Percentiles rank a stretch among this genome's conserved stretches.
phyloP scores from a whole-genome alignment of 23 tunicate species.

The Ascidia mentula region DNA sequence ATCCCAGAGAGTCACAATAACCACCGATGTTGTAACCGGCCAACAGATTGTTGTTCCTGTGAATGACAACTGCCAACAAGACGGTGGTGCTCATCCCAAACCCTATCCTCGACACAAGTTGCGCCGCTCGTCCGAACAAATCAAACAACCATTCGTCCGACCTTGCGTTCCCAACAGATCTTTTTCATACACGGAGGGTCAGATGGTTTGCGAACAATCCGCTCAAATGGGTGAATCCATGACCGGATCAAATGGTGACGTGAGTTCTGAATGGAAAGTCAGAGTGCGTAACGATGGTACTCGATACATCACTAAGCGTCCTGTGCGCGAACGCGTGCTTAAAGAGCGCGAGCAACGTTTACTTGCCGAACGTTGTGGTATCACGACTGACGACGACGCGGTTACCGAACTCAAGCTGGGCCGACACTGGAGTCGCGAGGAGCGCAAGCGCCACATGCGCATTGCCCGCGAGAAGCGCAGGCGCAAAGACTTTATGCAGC shows the following conservation, averaged over 20 bases:
- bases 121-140: conserved; percentile 39
- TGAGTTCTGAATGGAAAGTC: conserved; percentile 58
- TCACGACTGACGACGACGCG: conserved; percentile 55
- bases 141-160: neutral
- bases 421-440: conserved; percentile 65
- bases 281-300: conserved; percentile 59
- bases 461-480: conserved; percentile 55
- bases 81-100: neutral
- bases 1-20: neutral
- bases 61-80: conserved; percentile 6
- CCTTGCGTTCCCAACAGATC: conserved; percentile 24
- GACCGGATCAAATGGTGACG: conserved; percentile 21
- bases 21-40: neutral
- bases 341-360: conserved; percentile 49
- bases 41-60: neutral
- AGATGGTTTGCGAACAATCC: neutral
- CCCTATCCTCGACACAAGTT: neutral
- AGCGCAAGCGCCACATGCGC: conserved; percentile 62
- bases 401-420: conserved; percentile 57
- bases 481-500: conserved; percentile 57
- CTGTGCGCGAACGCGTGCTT: conserved; percentile 50
- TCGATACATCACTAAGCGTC: conserved; percentile 70
- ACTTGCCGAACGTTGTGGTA: conserved; percentile 46
- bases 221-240: neutral
- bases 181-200: conserved; percentile 21